These are phyloP conservation scores for Tauraco erythrolophus DNA, from an alignment of 2,113 vertebrate genomes.

Conservation along the genomic window DNA sequence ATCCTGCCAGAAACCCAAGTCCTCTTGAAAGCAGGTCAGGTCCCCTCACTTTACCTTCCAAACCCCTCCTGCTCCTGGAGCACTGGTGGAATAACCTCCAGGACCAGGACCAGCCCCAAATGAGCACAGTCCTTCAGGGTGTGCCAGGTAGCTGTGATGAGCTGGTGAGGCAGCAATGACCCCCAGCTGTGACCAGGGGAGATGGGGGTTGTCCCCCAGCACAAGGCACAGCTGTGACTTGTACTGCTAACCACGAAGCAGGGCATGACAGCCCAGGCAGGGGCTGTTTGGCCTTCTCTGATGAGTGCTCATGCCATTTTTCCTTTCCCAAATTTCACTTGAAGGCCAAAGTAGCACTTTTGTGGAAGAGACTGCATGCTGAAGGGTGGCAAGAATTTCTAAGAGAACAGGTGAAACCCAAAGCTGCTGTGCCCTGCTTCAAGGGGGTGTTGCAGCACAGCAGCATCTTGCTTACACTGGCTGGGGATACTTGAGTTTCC, in stretches of 20 bases:
- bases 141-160: not conserved
- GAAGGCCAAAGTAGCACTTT: not conserved
- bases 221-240: not conserved
- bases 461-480: not conserved
- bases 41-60: not conserved
- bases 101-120: not conserved
- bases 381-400: not conserved
- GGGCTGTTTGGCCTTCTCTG: not conserved
- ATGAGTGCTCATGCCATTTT: not conserved
- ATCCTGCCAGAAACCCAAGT: not conserved
- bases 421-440: not conserved
- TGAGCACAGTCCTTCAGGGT: not conserved
- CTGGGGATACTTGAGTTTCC: not conserved
- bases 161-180: not conserved
- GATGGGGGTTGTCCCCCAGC: too few relatives aligned
- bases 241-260: accelerated
- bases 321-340: not conserved
- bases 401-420: not conserved
- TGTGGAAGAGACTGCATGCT: not conserved
- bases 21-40: not conserved
- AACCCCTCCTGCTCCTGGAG: not conserved
- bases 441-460: not conserved
- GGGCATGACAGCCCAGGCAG: too few relatives aligned
- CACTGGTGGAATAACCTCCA: not conserved
- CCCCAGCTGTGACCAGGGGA: not conserved